Evolutionary conservation across 2,113 vertebrate species (phyloP), one percentile per base, ranked within the genome.

Genomic region (Istiophorus platypterus): DNA sequence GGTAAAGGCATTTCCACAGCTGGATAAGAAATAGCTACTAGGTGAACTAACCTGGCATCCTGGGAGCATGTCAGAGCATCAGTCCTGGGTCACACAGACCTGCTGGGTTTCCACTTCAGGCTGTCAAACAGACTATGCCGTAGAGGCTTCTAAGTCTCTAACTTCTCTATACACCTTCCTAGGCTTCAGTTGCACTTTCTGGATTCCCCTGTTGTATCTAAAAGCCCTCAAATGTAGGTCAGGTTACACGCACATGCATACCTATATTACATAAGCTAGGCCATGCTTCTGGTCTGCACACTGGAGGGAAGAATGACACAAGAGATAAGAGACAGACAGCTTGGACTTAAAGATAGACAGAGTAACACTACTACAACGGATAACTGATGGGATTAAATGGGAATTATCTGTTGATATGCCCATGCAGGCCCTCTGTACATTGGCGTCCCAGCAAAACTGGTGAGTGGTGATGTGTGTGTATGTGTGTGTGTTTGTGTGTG

Each of bases 311-410:
- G 64, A 64, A 45, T 49, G 72, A 59, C 63, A 62, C 34, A 47
- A 14, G 76, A 61, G 56, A 66, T 24, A 59, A 64, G 56, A 77
- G 72, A 52, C 72, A 29, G 84, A n/a, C 85, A 62, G 89, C 82
- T 41, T 62, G 82, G 77, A 85, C 66, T 89, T 93, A 88, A 89
- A 93, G 86, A 69, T 64, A 88, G 81, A 84, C 81, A 85, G 84
- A 83, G 85, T 76, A 88, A 87, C 85, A 85, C 76, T 85, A 72
- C 84, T 79, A 91, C 72, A 62, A 52, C 56, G 67, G 86, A 86
- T 86, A 83, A 91, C 88, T 95, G 92, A 94, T 90, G 78, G 90
- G 94, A 95, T 96, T 95, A 95, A 92, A 91, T 47, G 79, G 92
- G 94, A 94, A 94, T 95, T 94, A 95, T 92, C 90, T 81, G 86